These are phyloP conservation scores for Aphis craccivora DNA, from an alignment of 1,140 invertebrate species.

Conservation along the genomic window DNA sequence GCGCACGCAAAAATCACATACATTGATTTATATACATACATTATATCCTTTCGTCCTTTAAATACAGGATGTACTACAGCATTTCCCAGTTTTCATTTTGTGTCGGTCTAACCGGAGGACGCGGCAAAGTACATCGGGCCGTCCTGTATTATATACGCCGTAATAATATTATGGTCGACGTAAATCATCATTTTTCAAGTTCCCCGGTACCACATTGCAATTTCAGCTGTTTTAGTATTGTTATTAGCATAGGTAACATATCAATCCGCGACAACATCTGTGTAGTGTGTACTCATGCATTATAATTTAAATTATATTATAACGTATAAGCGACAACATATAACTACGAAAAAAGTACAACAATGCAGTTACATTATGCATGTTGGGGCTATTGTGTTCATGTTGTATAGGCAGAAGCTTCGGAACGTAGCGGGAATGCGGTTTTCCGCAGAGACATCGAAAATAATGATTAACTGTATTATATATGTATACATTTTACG, in stretches of 20 bases:
- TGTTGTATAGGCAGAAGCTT: background rate
- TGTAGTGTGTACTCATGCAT: background rate
- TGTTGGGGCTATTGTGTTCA: too few relatives aligned
- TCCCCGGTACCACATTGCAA: background rate
- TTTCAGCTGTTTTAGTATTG: background rate
- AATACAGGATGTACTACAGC: background rate
- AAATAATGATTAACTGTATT: background rate
- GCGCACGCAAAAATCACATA: background rate
- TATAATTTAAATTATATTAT: background rate
- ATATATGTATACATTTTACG: background rate
- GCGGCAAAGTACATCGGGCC: background rate
- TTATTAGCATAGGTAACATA: background rate
- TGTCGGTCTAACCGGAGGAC: background rate
- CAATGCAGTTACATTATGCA: too few relatives aligned
- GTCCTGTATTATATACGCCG: background rate
- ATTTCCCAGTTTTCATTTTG: background rate
- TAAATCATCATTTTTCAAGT: conserved; percentile 2
- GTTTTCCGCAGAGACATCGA: background rate
- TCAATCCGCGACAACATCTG: background rate
- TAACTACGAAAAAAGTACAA: background rate
- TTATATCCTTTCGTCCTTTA: background rate
- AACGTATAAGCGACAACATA: background rate
- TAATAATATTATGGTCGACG: background rate
- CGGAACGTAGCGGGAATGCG: background rate
- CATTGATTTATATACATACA: background rate